These are phyloP conservation scores for Vulpes lagopus DNA, from an alignment of 2,113 vertebrate species.

Conservation along the genomic window DNA sequence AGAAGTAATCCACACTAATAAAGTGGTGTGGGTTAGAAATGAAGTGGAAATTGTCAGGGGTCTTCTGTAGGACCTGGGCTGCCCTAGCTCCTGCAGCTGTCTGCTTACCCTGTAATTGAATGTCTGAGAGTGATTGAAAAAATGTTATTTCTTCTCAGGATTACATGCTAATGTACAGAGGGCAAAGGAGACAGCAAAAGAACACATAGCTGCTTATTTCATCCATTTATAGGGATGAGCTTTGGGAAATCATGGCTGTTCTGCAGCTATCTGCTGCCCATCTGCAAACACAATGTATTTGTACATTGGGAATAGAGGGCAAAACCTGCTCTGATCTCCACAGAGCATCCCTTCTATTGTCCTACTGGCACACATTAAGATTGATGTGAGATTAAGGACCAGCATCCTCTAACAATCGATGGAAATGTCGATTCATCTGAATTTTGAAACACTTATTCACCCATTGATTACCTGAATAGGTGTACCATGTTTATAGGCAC, in stretches of 20 bases:
- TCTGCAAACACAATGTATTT: conserved; percentile 95
- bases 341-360: conserved; percentile 94
- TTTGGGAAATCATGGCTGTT: conserved; percentile 95
- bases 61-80: conserved; percentile 87
- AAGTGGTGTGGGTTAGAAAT: conserved; percentile 91
- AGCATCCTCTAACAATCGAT: conserved; percentile 92
- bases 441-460: conserved; percentile 92
- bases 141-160: conserved; percentile 94
- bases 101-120: conserved; percentile 95
- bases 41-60: conserved; percentile 92
- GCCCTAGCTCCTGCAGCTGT: conserved; percentile 91
- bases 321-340: conserved; percentile 91
- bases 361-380: conserved; percentile 98
- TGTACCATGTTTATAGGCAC: conserved; percentile 88
- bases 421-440: conserved; percentile 93
- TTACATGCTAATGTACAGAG: conserved; percentile 95
- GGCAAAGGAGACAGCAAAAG: conserved; percentile 91
- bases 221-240: conserved; percentile 91
- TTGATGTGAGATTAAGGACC: conserved; percentile 98
- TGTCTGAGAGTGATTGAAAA: conserved; percentile 94
- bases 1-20: conserved; percentile 94
- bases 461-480: conserved; percentile 89
- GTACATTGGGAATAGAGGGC: conserved; percentile 92
- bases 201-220: conserved; percentile 94
- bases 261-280: conserved; percentile 91